Base-by-base conservation (phyloP, 2,888 invertebrate species). In the Ormyrus thymus region DNA sequence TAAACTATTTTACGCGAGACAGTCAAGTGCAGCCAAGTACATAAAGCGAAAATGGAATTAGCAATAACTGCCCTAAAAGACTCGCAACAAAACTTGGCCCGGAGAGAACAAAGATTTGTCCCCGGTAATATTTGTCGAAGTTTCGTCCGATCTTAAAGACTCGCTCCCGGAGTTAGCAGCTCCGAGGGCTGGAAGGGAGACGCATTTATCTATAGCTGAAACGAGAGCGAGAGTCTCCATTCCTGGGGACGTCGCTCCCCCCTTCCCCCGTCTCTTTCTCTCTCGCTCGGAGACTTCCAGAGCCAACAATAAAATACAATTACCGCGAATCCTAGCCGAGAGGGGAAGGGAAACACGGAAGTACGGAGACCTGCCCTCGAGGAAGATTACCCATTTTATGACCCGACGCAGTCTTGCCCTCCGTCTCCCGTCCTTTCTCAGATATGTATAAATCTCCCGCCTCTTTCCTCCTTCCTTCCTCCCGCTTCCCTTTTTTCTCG, bases 341-440 rank as follows among this genome's bases (percentile, higher is more conserved):
- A 48, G 15, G 53, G 66, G 43, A 50, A 65, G 58, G 45, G 65
- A 55, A 78, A 73, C 70, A 78, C 68, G 78, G 81, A 81, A 76
- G 65, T 79, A 82, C 80, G 81, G 74, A 59, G 68, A 76, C 46
- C 76, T 65, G 76, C 78, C 75, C 78, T 75, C 78, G 56, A 80
- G 81, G 81, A 82, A 82, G 86, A 86, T 86, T 85, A 85, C 83
- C 83, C 78, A 80, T 84, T 85, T 86, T 82, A 86, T 83, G 84
- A 84, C 82, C 82, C 84, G 15, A 51, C 13, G 71, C 59, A 51
- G 69, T 56, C 65, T 64, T 62, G 65, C 56, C 66, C 10, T 29
- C 69, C 29, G 29, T 11, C 46, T 76, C 76, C 55, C 81, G 29
- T 29, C 29, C 29, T 29, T 29, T 29, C 29, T 83, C 82, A 82